phyloP scores from a whole-genome alignment of 92 coral and sea anemone species.

The Paramuricea clavata region DNA sequence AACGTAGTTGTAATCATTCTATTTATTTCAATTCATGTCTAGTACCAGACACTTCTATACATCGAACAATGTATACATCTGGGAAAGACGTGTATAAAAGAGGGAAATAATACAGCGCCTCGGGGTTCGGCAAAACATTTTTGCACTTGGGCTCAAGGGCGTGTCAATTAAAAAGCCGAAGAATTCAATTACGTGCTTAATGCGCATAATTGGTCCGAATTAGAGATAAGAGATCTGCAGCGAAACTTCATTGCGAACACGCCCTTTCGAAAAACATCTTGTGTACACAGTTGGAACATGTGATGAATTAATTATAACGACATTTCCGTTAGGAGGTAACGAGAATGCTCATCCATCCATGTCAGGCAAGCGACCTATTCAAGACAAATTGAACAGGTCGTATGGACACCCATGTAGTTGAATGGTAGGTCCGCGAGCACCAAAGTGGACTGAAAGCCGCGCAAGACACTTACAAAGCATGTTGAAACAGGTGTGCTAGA shows the following conservation, averaged over 20 bases:
- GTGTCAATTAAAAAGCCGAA: not conserved
- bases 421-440: no score
- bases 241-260: not conserved
- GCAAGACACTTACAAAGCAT: no score
- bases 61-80: not conserved
- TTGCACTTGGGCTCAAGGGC: not conserved
- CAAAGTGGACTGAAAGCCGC: no score
- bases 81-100: not conserved
- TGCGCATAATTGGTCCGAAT: not conserved
- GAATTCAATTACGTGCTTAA: not conserved
- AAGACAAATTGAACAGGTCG: no score
- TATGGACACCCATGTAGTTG: no score
- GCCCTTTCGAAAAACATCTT: not conserved
- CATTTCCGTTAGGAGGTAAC: no score
- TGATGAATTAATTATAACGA: not conserved
- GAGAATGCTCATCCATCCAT: no score
- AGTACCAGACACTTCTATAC: not conserved
- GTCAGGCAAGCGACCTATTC: no score
- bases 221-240: not conserved
- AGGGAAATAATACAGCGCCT: not conserved
- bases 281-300: not conserved
- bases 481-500: no score
- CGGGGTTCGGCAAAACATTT: not conserved
- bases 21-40: no score
- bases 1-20: no score